A percentile compares a stretch with the other conserved stretches of the same genome.
phyloP scores from a whole-genome alignment of 2,113 vertebrate species.

The Oryzias melastigma region DNA sequence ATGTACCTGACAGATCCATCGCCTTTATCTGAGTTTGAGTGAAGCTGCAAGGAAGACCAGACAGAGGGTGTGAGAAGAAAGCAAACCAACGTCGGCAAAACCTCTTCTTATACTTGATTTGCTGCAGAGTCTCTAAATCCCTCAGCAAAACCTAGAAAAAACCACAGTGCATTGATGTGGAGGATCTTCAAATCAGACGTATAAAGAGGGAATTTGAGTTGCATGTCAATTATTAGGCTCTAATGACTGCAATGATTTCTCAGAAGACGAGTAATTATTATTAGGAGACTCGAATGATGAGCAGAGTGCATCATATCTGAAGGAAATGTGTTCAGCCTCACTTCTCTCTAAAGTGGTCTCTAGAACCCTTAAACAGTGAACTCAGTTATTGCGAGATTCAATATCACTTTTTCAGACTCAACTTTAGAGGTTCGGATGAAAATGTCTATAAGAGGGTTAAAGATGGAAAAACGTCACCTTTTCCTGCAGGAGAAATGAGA shows the following conservation, averaged over 20 bases:
- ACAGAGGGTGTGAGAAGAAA: slow-evolving; percentile 25
- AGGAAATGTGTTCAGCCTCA: neutral
- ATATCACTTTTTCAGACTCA: slow-evolving; percentile 26
- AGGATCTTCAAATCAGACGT: neutral
- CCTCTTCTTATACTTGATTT: neutral
- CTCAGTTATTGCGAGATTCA: slow-evolving; percentile 29
- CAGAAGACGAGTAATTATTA: neutral
- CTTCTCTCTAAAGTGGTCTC: neutral
- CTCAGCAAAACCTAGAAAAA: neutral
- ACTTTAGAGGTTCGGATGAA: slow-evolving; percentile 4
- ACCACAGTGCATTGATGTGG: neutral
- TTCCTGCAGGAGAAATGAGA: no score
- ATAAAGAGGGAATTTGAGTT: neutral
- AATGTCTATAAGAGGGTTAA: slow-evolving; percentile 37
- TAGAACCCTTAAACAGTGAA: slow-evolving; percentile 13
- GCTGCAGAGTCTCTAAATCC: neutral
- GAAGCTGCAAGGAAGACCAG: slow-evolving; percentile 80
- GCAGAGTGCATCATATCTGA: neutral
- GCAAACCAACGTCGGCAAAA: neutral
- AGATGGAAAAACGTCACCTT: slow-evolving; percentile 24
- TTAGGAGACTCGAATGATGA: neutral
- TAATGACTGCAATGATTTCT: neutral
- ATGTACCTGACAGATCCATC: slow-evolving; percentile 97
- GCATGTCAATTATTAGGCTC: neutral
- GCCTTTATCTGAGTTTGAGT: slow-evolving; percentile 98